A percentile compares a stretch with the other conserved stretches of the same genome.
These are phyloP conservation scores for Drosophila arawakana DNA, from an alignment of 1,140 invertebrate species.

Conservation along the genomic window DNA sequence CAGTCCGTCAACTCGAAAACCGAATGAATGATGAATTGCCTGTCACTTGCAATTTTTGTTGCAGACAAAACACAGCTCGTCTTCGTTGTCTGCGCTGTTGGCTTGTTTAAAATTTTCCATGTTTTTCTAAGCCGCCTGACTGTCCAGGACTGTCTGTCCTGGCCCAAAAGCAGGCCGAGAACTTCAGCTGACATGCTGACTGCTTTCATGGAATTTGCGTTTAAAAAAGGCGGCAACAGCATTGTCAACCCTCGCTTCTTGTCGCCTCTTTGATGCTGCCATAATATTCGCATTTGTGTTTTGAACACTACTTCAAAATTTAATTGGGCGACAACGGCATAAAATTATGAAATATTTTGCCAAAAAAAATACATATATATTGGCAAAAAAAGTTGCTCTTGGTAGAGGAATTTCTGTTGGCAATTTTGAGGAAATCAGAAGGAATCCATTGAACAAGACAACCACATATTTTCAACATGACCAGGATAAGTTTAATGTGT, in stretches of 20 bases:
- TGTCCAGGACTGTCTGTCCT: constrained; percentile 2
- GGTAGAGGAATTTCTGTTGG: constrained; percentile 5
- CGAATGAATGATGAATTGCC: constrained; percentile 82
- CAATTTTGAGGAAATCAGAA: constrained; percentile 8
- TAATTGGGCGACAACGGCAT: constrained; percentile 63
- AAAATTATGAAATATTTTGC: constrained; percentile 73
- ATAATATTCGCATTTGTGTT: constrained; percentile 36
- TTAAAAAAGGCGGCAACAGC: constrained; percentile 70
- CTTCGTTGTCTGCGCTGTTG: constrained; percentile 52
- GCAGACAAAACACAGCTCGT: constrained; percentile 71
- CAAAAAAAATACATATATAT: constrained; percentile 11
- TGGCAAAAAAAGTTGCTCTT: constrained; percentile 25
- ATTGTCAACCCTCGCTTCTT: constrained; percentile 62
- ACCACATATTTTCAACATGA: not conserved
- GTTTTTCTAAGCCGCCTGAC: constrained; percentile 66
- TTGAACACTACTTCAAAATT: constrained; percentile 61
- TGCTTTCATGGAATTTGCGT: constrained; percentile 77
- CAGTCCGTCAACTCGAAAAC: constrained; percentile 58
- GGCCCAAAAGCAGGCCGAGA: constrained; percentile 18
- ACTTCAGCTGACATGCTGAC: constrained; percentile 64
- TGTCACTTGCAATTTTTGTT: constrained; percentile 82
- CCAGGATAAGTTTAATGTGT: not conserved
- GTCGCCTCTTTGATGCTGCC: constrained; percentile 43
- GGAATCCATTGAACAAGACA: constrained; percentile 18
- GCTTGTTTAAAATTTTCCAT: constrained; percentile 76